Percentiles rank a stretch among this genome's conserved stretches.
These are phyloP conservation scores for Cervus canadensis DNA, from an alignment of 2,113 vertebrate genomes.

Conservation along the genomic window DNA sequence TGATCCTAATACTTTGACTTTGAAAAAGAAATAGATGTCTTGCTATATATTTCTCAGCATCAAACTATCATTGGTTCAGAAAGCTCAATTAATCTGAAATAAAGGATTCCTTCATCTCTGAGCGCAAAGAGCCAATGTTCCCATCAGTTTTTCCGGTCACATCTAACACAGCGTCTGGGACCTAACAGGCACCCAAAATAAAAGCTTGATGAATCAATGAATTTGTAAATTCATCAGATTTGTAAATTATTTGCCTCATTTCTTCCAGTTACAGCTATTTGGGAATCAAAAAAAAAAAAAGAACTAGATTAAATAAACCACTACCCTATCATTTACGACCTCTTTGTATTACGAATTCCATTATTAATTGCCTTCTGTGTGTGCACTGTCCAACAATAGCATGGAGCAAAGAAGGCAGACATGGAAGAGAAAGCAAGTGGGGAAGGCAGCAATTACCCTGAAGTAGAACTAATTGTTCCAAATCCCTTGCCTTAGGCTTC, in stretches of 20 bases:
- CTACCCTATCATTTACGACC: slow-evolving; percentile 35
- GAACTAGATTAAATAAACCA: slow-evolving; percentile 50
- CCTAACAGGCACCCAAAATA: background rate
- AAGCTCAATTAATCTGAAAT: background rate
- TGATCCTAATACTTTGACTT: background rate
- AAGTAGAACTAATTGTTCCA: slow-evolving; percentile 36
- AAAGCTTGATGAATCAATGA: background rate
- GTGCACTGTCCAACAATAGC: slow-evolving; percentile 3
- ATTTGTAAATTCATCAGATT: slow-evolving; percentile 54
- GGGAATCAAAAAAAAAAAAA: slow-evolving; percentile 42
- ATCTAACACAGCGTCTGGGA: background rate
- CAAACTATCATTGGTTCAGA: background rate
- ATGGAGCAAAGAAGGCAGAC: background rate
- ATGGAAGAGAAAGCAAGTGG: background rate
- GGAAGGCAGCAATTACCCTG: slow-evolving; percentile 29
- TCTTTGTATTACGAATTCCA: slow-evolving; percentile 36
- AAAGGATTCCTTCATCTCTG: slow-evolving; percentile 19
- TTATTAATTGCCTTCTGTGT: slow-evolving; percentile 51
- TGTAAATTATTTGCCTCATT: slow-evolving; percentile 35
- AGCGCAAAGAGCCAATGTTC: background rate
- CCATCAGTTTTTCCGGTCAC: slow-evolving; percentile 28
- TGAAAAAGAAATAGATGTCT: background rate
- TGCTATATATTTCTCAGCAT: background rate
- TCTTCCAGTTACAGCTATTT: slow-evolving; percentile 16
- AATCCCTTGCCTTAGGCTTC: background rate